These are phyloP conservation scores for Euglossa dilemma DNA, from an alignment of 1,140 invertebrate genomes.

Conservation along the genomic window DNA sequence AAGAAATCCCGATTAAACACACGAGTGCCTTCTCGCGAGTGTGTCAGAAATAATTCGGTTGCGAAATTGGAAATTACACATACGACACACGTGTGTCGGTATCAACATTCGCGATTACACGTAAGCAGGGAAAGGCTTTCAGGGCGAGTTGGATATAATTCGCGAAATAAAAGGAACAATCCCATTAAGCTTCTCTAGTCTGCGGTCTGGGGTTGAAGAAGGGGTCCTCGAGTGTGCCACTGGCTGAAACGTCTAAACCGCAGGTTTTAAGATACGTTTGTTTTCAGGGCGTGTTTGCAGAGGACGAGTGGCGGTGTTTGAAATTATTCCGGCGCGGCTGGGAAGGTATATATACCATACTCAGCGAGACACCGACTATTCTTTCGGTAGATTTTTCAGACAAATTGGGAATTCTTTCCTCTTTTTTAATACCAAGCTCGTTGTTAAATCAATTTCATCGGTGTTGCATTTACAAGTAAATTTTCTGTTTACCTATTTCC, in stretches of 20 bases:
- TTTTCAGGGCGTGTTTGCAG: neutral
- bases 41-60: constrained; percentile 10
- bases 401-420: too few relatives aligned
- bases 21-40: neutral
- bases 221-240: neutral
- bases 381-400: too few relatives aligned
- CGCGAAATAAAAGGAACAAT: neutral
- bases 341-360: too few relatives aligned
- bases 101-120: neutral
- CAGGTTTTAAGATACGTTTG: neutral
- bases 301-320: too few relatives aligned
- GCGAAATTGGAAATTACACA: neutral
- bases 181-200: neutral
- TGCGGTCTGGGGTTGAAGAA: neutral
- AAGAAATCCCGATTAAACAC: constrained; percentile 25
- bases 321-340: too few relatives aligned
- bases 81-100: too few relatives aligned
- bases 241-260: neutral
- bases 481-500: too few relatives aligned
- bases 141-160: neutral
- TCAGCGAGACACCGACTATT: too few relatives aligned
- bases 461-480: too few relatives aligned
- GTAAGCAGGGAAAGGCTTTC: neutral
- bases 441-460: too few relatives aligned
- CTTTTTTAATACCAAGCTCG: too few relatives aligned